Evolutionary conservation across 2,797 vertebrate species (phyloP).

Genomic region (Scolopax rusticola): DNA sequence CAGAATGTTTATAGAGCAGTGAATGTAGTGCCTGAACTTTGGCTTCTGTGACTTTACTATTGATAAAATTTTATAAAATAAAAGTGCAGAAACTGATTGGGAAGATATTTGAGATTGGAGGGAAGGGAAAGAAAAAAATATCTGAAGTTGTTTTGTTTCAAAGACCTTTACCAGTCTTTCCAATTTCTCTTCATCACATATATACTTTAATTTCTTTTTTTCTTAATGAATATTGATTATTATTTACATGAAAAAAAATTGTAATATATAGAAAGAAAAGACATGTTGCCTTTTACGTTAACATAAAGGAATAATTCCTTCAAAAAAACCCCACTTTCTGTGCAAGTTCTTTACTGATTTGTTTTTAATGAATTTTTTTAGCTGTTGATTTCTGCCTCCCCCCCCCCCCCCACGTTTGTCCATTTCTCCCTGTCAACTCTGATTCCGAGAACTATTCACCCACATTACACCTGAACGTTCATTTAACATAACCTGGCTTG

Average conservation of each 20-base stretch:
- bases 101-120: neutral
- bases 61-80: no score
- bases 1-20: neutral
- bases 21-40: neutral
- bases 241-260: neutral
- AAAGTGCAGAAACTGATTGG: neutral
- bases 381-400: neutral
- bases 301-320: neutral
- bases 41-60: neutral
- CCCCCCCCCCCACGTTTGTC: neutral
- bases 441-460: neutral
- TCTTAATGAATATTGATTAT: neutral
- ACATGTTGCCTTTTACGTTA: neutral
- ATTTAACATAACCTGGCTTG: neutral
- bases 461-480: neutral
- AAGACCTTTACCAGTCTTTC: neutral
- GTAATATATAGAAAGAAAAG: neutral
- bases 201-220: neutral
- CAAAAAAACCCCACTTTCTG: neutral
- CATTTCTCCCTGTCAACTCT: neutral
- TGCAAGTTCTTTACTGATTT: neutral
- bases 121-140: neutral
- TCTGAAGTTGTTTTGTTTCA: neutral
- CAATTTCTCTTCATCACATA: neutral
- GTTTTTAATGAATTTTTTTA: fast-evolving